Evolutionary conservation across 2,113 vertebrate genomes (phyloP).

Genomic region (Glaucomys volans): DNA sequence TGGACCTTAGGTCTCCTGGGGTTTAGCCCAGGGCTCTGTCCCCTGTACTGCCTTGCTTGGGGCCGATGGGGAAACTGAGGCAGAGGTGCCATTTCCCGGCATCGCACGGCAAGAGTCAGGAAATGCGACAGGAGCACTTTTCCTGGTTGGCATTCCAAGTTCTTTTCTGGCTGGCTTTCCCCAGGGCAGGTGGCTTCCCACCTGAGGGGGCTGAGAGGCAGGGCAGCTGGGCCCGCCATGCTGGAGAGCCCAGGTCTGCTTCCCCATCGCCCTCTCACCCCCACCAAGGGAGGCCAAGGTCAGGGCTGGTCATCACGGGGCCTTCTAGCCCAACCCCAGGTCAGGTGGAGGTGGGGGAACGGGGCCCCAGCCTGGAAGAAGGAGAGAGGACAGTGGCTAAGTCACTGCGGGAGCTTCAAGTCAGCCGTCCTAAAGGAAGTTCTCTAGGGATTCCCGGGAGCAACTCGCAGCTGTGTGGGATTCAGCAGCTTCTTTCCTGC

Average conservation of each 20-base stretch:
- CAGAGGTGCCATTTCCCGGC: background rate
- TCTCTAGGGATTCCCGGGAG: background rate
- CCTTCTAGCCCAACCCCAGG: background rate
- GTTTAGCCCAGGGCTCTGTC: background rate
- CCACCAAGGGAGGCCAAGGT: background rate
- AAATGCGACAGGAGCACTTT: background rate
- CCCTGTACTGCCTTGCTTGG: background rate
- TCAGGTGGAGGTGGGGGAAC: background rate
- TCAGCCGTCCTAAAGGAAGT: background rate
- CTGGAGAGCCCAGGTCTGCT: too few relatives aligned
- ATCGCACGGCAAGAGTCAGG: background rate
- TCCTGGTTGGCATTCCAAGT: background rate
- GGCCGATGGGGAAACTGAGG: background rate
- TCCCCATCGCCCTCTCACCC: background rate
- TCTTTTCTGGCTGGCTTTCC: background rate
- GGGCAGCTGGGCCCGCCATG: background rate
- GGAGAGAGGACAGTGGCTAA: background rate
- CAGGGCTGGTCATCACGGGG: too few relatives aligned
- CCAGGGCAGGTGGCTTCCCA: background rate
- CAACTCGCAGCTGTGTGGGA: too few relatives aligned
- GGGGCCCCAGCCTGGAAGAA: background rate
- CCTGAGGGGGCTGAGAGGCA: background rate
- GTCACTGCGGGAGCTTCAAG: background rate
- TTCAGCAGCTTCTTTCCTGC: background rate
- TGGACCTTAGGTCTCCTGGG: background rate